phyloP scores from a whole-genome alignment of 2,888 invertebrate species.

The Sinhomidia bicolor region DNA sequence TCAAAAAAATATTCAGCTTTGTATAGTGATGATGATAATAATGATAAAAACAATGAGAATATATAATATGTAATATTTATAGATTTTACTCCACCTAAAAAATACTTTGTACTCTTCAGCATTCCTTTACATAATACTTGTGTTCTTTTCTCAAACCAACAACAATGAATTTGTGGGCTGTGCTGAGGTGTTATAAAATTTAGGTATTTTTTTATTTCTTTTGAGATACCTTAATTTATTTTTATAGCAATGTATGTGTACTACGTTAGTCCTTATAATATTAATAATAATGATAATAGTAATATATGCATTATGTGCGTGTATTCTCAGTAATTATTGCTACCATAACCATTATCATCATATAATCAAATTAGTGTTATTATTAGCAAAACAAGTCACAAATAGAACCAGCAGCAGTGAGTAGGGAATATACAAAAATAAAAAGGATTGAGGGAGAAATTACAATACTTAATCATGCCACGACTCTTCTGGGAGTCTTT shows the following conservation, averaged over 20 bases:
- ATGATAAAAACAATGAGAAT: constrained; percentile 16
- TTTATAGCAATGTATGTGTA: too few relatives aligned
- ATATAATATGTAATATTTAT: constrained; percentile 14
- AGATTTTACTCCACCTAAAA: constrained; percentile 34
- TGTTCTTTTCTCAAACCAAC: too few relatives aligned
- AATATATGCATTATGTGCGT: neutral
- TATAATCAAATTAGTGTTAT: constrained; percentile 45
- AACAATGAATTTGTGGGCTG: neutral
- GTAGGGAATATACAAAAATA: too few relatives aligned
- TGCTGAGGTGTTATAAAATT: neutral
- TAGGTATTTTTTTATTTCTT: too few relatives aligned
- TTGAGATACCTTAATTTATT: too few relatives aligned
- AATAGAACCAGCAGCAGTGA: too few relatives aligned
- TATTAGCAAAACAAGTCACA: constrained; percentile 40
- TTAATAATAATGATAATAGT: too few relatives aligned
- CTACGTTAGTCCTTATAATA: too few relatives aligned
- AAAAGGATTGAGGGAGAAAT: neutral
- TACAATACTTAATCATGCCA: constrained; percentile 33
- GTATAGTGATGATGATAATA: neutral
- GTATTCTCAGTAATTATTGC: constrained; percentile 58
- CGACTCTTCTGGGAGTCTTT: neutral
- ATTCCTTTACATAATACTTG: neutral
- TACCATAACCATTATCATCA: constrained; percentile 55
- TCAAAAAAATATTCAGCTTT: neutral
- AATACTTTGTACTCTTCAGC: constrained; percentile 16